Evolutionary conservation across 1,140 invertebrate species (phyloP), one percentile per base, ranked within the genome.

Genomic region (Thrips palmi): DNA sequence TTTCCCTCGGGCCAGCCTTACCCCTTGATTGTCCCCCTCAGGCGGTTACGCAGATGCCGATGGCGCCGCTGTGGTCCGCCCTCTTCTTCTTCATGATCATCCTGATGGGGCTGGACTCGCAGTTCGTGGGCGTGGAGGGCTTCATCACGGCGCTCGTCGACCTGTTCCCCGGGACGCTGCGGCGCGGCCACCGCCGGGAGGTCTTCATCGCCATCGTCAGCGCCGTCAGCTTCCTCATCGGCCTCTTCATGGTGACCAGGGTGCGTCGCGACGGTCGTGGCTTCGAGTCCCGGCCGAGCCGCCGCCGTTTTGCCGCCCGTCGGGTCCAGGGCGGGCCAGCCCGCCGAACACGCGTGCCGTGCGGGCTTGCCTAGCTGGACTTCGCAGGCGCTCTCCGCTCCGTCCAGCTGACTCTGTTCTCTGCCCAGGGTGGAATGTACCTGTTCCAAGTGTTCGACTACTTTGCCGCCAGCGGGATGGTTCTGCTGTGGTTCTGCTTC

Each of bases 401-500:
- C n/a, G n/a, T n/a, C n/a, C n/a, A n/a, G n/a, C n/a, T 27, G 12
- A 27, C 7, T 8, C 7, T 27, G 12, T 37, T 39, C 23, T 49
- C 46, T 53, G 40, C 61, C 3, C 51, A 96, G 87, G 88, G 80
- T 19, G 91, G 91, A 44, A 84, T 94, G 63, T 94, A 84, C 53
- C 70, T 93, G 19, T 69, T 94, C 40, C 73, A 85, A 56, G 57
- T 97, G 21, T 74, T 94, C 45, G 86, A 96, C 50, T 78, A 79
- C 58, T 94, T 94, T 54, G 80, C 87, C 2, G 87, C 82, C 10
- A 68, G 69, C 47, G 73, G 74, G 19, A 71, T 77, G 58, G 65
- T 74, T 15, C 56, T 77, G 20, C 50, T 77, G 3, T 71, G 70
- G 62, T 68, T 72, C 3, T 71, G 69, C 47, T 69, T 76, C 49